Evolutionary conservation across 2,888 invertebrate species (phyloP).

Genomic region (Cryptocephalus primarius): DNA sequence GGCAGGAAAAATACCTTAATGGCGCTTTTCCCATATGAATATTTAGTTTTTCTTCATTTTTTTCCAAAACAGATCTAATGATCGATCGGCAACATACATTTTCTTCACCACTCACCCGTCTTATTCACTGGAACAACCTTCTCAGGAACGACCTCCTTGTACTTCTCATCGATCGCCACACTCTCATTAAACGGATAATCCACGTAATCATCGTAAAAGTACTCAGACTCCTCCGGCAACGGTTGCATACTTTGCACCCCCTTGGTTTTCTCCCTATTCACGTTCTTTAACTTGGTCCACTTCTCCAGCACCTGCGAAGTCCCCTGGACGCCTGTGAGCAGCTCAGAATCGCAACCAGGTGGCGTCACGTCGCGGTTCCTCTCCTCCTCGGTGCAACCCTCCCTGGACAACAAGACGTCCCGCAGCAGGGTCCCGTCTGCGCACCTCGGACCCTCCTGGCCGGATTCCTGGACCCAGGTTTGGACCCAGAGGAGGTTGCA

Average conservation of each 20-base stretch:
- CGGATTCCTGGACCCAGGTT: conserved; percentile 69
- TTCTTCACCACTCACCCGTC: no score
- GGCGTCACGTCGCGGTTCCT: conserved; percentile 44
- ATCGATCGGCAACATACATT: no score
- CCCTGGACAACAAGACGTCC: conserved; percentile 57
- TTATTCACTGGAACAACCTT: no score
- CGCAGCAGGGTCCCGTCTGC: conserved; percentile 67
- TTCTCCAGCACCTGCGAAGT: neutral
- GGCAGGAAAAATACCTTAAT: no score
- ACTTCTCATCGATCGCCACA: conserved; percentile 14
- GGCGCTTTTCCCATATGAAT: no score
- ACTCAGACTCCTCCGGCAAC: conserved; percentile 66
- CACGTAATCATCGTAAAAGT: conserved; percentile 73
- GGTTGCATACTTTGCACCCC: conserved; percentile 40
- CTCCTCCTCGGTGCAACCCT: conserved; percentile 48
- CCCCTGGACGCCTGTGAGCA: conserved; percentile 24
- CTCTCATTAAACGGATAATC: conserved; percentile 64
- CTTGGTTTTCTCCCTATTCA: conserved; percentile 24
- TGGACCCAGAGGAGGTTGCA: conserved; percentile 76
- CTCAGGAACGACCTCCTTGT: no score
- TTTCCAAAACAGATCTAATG: no score
- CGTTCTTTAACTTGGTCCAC: conserved; percentile 23
- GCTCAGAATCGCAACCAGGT: conserved; percentile 61
- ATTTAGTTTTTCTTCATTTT: no score
- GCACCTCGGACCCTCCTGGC: conserved; percentile 65